phyloP scores from a whole-genome alignment of 2,888 invertebrate genomes.

The Dioctria linearis region DNA sequence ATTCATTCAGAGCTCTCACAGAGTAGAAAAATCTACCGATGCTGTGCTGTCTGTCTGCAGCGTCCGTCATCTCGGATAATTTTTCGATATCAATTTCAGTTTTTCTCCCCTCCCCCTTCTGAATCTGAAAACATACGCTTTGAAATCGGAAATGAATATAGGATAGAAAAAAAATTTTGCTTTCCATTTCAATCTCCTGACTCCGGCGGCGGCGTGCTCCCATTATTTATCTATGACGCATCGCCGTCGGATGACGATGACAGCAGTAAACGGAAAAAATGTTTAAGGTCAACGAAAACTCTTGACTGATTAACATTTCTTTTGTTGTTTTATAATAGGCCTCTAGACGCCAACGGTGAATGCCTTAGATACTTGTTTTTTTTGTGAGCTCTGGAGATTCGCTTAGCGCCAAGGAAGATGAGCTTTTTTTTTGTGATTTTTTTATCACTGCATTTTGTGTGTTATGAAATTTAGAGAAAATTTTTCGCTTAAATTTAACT shows the following conservation, averaged over 20 bases:
- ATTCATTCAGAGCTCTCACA: neutral
- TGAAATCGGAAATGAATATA: neutral
- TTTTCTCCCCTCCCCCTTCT: too few relatives aligned
- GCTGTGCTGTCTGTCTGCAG: neutral
- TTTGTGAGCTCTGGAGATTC: too few relatives aligned
- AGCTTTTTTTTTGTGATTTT: too few relatives aligned
- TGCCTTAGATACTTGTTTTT: neutral
- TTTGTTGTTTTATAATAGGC: too few relatives aligned
- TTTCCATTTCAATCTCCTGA: neutral
- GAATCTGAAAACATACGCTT: too few relatives aligned
- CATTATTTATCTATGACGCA: neutral
- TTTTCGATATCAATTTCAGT: too few relatives aligned
- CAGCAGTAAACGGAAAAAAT: neutral
- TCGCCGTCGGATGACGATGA: neutral
- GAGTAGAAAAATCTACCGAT: neutral
- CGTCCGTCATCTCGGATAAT: neutral
- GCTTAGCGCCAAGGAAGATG: too few relatives aligned
- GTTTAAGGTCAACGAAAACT: slow-evolving; percentile 5
- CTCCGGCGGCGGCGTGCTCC: neutral
- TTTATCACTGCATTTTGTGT: too few relatives aligned
- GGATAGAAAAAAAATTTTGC: neutral
- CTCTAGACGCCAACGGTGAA: neutral
- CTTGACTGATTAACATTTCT: neutral
- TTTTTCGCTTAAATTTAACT: too few relatives aligned
- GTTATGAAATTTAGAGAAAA: too few relatives aligned